phyloP scores from a whole-genome alignment of 2,888 invertebrate species.

The Mesochorus sp. region DNA sequence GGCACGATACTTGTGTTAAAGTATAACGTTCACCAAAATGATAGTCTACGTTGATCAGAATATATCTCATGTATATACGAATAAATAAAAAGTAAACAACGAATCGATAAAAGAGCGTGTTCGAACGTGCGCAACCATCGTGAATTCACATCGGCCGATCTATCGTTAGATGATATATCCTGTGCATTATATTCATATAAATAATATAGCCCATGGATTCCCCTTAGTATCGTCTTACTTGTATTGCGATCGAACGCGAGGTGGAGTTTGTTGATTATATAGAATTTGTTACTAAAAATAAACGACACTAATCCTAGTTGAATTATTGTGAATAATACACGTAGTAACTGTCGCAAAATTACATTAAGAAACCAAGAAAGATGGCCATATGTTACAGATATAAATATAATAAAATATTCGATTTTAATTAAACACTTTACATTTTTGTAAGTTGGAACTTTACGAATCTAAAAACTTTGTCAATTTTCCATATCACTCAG shows the following conservation, averaged over 20 bases:
- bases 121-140: slow-evolving; percentile 26
- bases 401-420: no score
- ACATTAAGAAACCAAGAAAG: slow-evolving; percentile 33
- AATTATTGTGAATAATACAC: slow-evolving; percentile 53
- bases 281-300: slow-evolving; percentile 28
- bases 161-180: slow-evolving; percentile 6
- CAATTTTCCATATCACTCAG: no score
- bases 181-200: slow-evolving; percentile 44
- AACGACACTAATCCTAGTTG: slow-evolving; percentile 35
- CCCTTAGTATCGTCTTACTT: background rate
- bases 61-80: no score
- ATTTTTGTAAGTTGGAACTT: no score
- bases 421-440: background rate
- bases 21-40: no score
- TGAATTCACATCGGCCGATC: slow-evolving; percentile 17
- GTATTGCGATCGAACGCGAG: slow-evolving; percentile 29
- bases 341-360: slow-evolving; percentile 48
- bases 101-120: slow-evolving; percentile 38
- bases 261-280: slow-evolving; percentile 40
- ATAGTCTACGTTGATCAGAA: no score
- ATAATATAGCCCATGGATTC: slow-evolving; percentile 35
- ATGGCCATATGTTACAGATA: no score
- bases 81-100: background rate
- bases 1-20: no score
- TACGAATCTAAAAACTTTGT: no score